Evolutionary conservation across 2,113 vertebrate genomes (phyloP).

Genomic region (Anarrhichthys ocellatus): DNA sequence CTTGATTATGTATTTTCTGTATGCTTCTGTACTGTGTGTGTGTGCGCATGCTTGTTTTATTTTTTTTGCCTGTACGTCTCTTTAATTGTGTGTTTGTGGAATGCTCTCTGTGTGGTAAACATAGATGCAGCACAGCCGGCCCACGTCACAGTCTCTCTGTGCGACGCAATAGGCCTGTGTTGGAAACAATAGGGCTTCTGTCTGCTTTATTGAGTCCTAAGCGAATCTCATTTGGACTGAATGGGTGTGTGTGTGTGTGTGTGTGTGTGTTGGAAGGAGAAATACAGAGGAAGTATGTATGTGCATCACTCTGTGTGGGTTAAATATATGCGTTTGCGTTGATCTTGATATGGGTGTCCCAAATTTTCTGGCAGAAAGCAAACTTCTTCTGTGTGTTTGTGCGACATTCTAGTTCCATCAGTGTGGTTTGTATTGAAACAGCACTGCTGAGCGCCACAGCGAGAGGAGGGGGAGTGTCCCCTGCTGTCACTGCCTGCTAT

Average conservation of each 20-base stretch:
- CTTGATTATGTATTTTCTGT: constrained; percentile 23
- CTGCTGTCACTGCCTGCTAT: constrained; percentile 75
- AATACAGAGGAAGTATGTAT: constrained; percentile 17
- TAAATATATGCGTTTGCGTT: constrained; percentile 17
- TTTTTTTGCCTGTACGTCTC: constrained; percentile 5
- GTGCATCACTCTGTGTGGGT: constrained; percentile 47
- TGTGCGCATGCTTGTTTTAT: background rate
- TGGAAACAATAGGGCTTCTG: constrained; percentile 69
- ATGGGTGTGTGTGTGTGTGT: constrained; percentile 24
- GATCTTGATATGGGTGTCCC: constrained; percentile 17
- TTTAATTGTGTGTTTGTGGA: constrained; percentile 23
- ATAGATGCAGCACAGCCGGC: constrained; percentile 41
- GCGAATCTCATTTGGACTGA: constrained; percentile 70
- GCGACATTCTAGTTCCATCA: constrained; percentile 38
- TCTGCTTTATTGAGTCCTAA: constrained; percentile 71
- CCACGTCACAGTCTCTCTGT: constrained; percentile 53
- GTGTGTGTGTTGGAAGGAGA: constrained; percentile 25
- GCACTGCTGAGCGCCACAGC: constrained; percentile 45
- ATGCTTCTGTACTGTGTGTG: background rate
- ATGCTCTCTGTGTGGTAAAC: constrained; percentile 56
- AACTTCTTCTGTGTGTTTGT: constrained; percentile 14
- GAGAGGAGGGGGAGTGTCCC: constrained; percentile 45
- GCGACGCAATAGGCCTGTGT: constrained; percentile 68
- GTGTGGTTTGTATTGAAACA: constrained; percentile 51
- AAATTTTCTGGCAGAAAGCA: constrained; percentile 35